Conservation (phyloP, 2,888 invertebrate genomes). For the Cremastobaeus sp. region DNA sequence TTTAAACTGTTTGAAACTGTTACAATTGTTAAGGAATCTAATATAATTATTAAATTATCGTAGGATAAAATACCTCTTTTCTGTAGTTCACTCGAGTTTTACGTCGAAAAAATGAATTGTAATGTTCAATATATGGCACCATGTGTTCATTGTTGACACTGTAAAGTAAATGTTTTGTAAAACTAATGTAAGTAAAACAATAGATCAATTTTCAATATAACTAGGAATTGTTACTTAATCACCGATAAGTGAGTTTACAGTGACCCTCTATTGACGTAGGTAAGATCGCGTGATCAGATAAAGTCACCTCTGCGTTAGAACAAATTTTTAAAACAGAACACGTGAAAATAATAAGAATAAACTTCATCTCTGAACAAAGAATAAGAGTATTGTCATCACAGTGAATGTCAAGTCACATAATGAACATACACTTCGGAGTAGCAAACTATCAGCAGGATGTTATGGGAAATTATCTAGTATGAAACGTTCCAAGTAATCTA, state of each 20-base stretch:
- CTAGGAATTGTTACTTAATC: conserved; percentile 4
- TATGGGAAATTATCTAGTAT: conserved; percentile 17
- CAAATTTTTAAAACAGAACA: no score
- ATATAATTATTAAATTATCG: no score
- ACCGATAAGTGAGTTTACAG: conserved; percentile 46
- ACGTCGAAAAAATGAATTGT: conserved; percentile 22
- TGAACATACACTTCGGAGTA: no score
- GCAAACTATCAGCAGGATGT: conserved; percentile 32
- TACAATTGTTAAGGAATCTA: no score
- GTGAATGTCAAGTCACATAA: no score
- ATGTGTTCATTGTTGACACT: conserved; percentile 34
- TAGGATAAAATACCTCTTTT: conserved; percentile 48
- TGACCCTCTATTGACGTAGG: no score
- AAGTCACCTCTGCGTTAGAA: no score
- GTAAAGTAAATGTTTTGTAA: not conserved
- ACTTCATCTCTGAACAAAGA: conserved; percentile 19
- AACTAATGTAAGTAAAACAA: not conserved
- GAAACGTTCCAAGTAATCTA: conserved; percentile 10
- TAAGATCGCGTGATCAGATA: no score
- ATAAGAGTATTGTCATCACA: no score
- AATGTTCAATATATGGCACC: conserved; percentile 64
- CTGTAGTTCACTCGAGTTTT: conserved; percentile 59
- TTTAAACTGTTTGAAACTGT: no score
- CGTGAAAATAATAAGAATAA: no score
- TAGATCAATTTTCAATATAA: not conserved